phyloP scores from a whole-genome alignment of 2,888 invertebrate genomes.

The Cenopis cana region DNA sequence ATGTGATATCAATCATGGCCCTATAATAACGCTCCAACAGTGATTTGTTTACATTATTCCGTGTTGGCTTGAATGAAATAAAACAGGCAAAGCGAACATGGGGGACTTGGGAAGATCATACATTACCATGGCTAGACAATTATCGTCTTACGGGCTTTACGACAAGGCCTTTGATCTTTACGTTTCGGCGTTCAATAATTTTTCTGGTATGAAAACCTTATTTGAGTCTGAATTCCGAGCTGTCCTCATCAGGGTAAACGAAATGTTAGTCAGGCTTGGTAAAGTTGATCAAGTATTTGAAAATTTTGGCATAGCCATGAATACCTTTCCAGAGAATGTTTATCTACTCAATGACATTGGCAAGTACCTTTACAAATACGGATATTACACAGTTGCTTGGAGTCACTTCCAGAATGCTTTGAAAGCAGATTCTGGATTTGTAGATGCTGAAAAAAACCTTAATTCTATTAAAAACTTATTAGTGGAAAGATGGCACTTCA shows the following conservation, averaged over 20 bases:
- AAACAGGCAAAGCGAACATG: slow-evolving; percentile 49
- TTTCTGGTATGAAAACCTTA: slow-evolving; percentile 52
- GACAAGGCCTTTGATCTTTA: slow-evolving; percentile 68
- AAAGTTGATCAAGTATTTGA: slow-evolving; percentile 66
- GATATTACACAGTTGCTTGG: slow-evolving; percentile 84
- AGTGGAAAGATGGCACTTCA: slow-evolving; percentile 92
- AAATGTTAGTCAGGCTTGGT: slow-evolving; percentile 53
- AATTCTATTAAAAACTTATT: slow-evolving; percentile 88
- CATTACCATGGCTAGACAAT: slow-evolving; percentile 60
- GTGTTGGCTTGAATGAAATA: slow-evolving; percentile 2
- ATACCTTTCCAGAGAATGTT: slow-evolving; percentile 62
- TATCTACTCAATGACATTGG: slow-evolving; percentile 71
- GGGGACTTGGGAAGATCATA: slow-evolving; percentile 56
- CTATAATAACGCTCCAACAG: not conserved
- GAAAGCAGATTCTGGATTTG: slow-evolving; percentile 75
- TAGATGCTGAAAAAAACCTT: slow-evolving; percentile 87
- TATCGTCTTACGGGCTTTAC: slow-evolving; percentile 56
- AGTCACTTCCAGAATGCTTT: slow-evolving; percentile 84
- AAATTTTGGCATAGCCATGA: slow-evolving; percentile 64
- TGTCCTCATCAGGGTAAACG: slow-evolving; percentile 59
- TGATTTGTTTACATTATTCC: not conserved
- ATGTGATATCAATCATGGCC: too few relatives aligned
- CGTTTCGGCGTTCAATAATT: slow-evolving; percentile 62
- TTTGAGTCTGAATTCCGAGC: slow-evolving; percentile 65
- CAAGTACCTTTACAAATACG: slow-evolving; percentile 78